Evolutionary conservation across 2,888 invertebrate species (phyloP), one percentile per base, ranked within the genome.

Genomic region (Morinoia aosen): DNA sequence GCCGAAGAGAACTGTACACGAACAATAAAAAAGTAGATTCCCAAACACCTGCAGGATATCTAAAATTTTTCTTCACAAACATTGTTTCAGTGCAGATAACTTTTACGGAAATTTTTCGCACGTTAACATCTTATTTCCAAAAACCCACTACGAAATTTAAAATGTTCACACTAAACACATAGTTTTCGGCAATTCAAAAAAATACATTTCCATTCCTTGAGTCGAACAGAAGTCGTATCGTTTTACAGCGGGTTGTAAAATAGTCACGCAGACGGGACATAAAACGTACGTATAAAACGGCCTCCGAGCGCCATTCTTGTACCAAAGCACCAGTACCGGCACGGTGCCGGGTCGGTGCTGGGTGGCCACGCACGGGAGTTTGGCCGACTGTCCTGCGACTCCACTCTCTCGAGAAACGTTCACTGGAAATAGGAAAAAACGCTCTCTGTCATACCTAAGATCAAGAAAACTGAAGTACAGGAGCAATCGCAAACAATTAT

Each of bases 201-300:
- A 19, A 61, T 12, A 8, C 3, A 61, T 61, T 19, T 8, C 19
- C 0, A 61, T 19, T 61, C 61, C 8, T 61, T 61, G 61, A 16
- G 19, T 61, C 0, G 48, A 48, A 48, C 76, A 33, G 2, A 33
- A 76, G 33, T 8, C 76, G 25, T 7, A 25, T 33, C 33, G 16
- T 33, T 76, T 19, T 12, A 76, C 33, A 76, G 25, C 33, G 25
- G 33, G 8, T 76, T 33, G 25, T 76, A 33, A 16, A 76, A 76
- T 33, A 7, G 19, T 16, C 25, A 76, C 25, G 76, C 25, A 76
- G 61, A 61, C 12, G 8, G 12, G 25, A 33, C 8, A 33, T 76
- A 76, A 76, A 16, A 96, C 96, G 96, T 57, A 96, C 96, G 96
- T 96, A 95, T 95, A 96, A 88, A 96, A 96, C 56, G 96, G 96